phyloP scores from a whole-genome alignment of 64 coral and sea anemone genomes.

The Astreopora myriophthalma region DNA sequence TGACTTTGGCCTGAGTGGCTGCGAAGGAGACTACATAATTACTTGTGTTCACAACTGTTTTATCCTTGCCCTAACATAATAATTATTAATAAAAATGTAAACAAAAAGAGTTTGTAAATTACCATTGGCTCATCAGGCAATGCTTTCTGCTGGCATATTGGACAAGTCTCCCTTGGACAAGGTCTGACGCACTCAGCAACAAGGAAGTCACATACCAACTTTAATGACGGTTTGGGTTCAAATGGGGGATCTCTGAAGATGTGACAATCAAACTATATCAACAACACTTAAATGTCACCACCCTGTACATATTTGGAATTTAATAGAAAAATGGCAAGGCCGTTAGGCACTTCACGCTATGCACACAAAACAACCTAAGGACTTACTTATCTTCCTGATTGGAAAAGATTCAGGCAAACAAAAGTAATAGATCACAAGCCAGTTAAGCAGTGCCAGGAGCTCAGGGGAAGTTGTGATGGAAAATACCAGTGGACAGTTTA shows the following conservation, averaged over 20 bases:
- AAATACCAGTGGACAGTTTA: too few relatives aligned
- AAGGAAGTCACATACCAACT: slow-evolving; percentile 84
- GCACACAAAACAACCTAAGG: too few relatives aligned
- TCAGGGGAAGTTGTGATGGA: too few relatives aligned
- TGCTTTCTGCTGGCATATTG: slow-evolving; percentile 73
- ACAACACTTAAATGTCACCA: neutral
- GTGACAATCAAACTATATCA: neutral
- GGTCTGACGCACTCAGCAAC: slow-evolving; percentile 82
- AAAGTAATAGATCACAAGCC: too few relatives aligned
- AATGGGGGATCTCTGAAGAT: slow-evolving; percentile 82
- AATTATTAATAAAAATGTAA: too few relatives aligned
- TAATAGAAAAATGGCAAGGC: neutral
- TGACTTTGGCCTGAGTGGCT: too few relatives aligned
- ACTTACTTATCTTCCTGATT: too few relatives aligned
- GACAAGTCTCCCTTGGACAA: slow-evolving; percentile 75
- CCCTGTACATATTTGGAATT: neutral
- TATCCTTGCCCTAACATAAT: too few relatives aligned
- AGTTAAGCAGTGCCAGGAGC: too few relatives aligned
- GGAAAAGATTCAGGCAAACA: too few relatives aligned
- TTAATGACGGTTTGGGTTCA: slow-evolving; percentile 93
- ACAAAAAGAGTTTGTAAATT: neutral
- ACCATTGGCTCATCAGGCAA: slow-evolving; percentile 89
- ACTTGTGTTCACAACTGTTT: neutral
- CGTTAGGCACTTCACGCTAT: too few relatives aligned
- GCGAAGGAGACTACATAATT: too few relatives aligned